Evolutionary conservation across 1,140 invertebrate genomes (phyloP), one percentile per base, ranked within the genome.

Genomic region (Calliphora vicina): DNA sequence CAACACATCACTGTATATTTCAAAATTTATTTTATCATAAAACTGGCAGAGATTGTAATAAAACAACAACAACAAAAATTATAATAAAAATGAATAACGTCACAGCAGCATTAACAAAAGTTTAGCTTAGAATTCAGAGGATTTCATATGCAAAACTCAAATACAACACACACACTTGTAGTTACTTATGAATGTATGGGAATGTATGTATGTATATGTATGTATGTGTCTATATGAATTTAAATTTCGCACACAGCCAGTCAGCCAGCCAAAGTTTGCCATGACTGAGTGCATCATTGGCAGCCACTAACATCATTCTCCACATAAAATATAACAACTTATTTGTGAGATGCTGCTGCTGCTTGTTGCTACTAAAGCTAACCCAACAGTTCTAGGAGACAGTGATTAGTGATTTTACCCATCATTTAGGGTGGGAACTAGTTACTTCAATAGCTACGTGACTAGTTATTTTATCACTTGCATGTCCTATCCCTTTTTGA

Each of bases 11-110:
- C 57, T 17, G 57, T 67, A 67, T 23, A 67, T 67, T 67, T 67
- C n/a, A 67, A 67, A n/a, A 67, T 67, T 67, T 67, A 67, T 67
- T 67, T 67, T 67, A 67, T 67, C 20, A 23, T 67, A 67, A 67
- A 67, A 67, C 61, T 67, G 61, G n/a, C 61, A 23, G 61, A 67
- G 61, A 67, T 67, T 67, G 9, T 67, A 67, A 67, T 67, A 67
- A 67, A 67, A 67, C 9, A 50, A 67, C 61, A 67, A 12, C 61
- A 67, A 57, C 15, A 67, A 67, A 67, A 67, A 23, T 67, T 67
- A 67, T 23, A 20, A 67, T 23, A 67, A 67, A 67, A 67, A 23
- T 67, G 9, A 67, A 67, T 20, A 67, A 23, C 20, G n/a, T 67
- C 23, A 23, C 61, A 23, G 35, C 45, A 50, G 45, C n/a, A 67